A percentile compares a stretch with the other conserved stretches of the same genome.
Conservation (phyloP, 2,888 invertebrate species). For the Heliconius ismenius region DNA sequence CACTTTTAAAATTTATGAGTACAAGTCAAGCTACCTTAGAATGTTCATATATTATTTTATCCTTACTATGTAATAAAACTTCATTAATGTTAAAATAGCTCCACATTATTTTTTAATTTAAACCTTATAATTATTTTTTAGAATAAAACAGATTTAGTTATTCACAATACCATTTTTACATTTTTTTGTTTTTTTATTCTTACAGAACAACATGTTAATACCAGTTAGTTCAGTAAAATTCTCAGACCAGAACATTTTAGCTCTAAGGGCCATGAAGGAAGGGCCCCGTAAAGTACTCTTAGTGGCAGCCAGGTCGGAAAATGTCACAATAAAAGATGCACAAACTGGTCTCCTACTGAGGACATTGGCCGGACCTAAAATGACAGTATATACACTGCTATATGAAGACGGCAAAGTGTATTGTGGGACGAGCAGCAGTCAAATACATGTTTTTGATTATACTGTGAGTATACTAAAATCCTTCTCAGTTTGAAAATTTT, state of each 20-base stretch:
- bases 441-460: conserved; percentile 88
- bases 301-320: conserved; percentile 86
- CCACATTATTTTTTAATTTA: too few relatives aligned
- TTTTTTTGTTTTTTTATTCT: background rate
- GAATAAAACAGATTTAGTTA: too few relatives aligned
- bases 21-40: too few relatives aligned
- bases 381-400: conserved; percentile 87
- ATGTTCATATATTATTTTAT: too few relatives aligned
- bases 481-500: too few relatives aligned
- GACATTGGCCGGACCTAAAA: conserved; percentile 81
- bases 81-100: too few relatives aligned
- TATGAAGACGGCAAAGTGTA: conserved; percentile 86
- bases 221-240: conserved; percentile 81
- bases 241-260: conserved; percentile 85
- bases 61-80: too few relatives aligned
- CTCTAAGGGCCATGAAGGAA: conserved; percentile 87
- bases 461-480: conserved; percentile 79
- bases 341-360: conserved; percentile 85
- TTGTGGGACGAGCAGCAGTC: conserved; percentile 88
- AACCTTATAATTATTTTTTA: too few relatives aligned
- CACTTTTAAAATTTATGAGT: too few relatives aligned
- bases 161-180: too few relatives aligned
- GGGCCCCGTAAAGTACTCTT: conserved; percentile 86
- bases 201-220: conserved; percentile 80
- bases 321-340: conserved; percentile 88